phyloP scores from a whole-genome alignment of 2,888 invertebrate species.

The Leptopilina drosophilae region DNA sequence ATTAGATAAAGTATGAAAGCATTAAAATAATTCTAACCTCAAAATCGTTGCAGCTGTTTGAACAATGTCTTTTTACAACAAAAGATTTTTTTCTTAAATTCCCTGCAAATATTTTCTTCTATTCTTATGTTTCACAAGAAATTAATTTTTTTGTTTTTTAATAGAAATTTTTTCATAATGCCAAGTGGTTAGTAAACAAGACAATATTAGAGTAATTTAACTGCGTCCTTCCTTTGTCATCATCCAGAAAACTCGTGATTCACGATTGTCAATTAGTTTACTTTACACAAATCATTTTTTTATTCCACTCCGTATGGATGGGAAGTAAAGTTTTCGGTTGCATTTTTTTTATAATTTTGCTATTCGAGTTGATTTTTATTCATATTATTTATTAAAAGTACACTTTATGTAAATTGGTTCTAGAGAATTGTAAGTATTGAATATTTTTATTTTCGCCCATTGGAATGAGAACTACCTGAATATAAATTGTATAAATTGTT shows the following conservation, averaged over 20 bases:
- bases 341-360: no score
- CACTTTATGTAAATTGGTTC: no score
- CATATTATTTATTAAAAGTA: no score
- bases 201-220: background rate
- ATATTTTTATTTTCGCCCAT: no score
- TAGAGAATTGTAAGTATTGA: no score
- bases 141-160: background rate
- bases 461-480: no score
- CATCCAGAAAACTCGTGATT: background rate
- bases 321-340: no score
- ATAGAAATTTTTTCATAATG: background rate
- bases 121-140: background rate
- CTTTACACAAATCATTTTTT: no score
- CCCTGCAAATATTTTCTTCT: background rate
- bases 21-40: constrained; percentile 22
- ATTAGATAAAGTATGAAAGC: background rate
- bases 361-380: no score
- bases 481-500: no score
- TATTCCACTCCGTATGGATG: no score
- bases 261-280: no score
- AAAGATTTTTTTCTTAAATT: background rate
- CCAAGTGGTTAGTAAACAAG: background rate
- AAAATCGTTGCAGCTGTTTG: background rate
- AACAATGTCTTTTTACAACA: background rate
- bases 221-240: constrained; percentile 5